Percentiles rank a stretch among this genome's conserved stretches.
phyloP scores from a whole-genome alignment of 2,888 invertebrate species.

The Drosophila pegasa region DNA sequence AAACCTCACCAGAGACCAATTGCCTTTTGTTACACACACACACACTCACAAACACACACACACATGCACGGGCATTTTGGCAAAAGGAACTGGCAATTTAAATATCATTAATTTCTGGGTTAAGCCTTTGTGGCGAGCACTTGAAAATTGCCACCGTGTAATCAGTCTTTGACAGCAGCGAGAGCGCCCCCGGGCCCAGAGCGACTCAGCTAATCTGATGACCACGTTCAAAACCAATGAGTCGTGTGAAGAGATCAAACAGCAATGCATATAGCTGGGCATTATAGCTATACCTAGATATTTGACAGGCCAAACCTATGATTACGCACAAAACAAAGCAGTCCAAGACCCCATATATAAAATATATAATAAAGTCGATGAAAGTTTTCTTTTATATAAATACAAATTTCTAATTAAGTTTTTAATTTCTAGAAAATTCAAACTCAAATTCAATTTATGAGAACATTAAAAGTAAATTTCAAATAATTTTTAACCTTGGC shows the following conservation, averaged over 20 bases:
- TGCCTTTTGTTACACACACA: conserved; percentile 49
- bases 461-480: neutral
- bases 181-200: conserved; percentile 40
- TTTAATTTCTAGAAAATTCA: neutral
- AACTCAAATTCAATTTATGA: neutral
- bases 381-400: conserved; percentile 10
- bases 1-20: conserved; percentile 26
- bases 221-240: conserved; percentile 37
- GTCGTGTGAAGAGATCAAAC: conserved; percentile 31
- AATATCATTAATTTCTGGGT: conserved; percentile 80
- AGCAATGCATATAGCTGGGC: conserved; percentile 12
- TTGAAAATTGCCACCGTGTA: conserved; percentile 79
- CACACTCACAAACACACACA: conserved; percentile 5
- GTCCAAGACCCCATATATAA: conserved; percentile 1
- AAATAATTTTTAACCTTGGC: neutral
- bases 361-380: neutral
- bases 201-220: conserved; percentile 32
- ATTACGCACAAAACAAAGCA: conserved; percentile 12
- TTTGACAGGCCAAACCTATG: conserved; percentile 37
- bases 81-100: conserved; percentile 79
- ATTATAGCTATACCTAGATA: neutral
- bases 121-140: conserved; percentile 75
- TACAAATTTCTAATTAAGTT: neutral
- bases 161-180: conserved; percentile 70
- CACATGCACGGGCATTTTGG: conserved; percentile 11